A percentile compares a stretch with the other conserved stretches of the same genome.
phyloP scores from a whole-genome alignment of 1,140 invertebrate genomes.

The Drosophila dunni region DNA sequence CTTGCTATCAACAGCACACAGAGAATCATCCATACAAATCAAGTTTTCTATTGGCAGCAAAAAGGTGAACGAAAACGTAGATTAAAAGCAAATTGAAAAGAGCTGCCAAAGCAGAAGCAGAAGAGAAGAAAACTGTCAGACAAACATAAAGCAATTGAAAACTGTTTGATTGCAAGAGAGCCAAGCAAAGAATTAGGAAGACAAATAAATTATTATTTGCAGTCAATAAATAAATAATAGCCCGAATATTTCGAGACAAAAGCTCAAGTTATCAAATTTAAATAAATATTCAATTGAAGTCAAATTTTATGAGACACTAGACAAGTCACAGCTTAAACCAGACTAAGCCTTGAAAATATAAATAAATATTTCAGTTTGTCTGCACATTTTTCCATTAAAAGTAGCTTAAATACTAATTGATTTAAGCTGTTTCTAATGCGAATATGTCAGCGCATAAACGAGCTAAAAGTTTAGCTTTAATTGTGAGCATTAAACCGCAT shows the following conservation, averaged over 20 bases:
- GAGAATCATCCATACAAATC: no score
- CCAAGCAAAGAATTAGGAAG: no score
- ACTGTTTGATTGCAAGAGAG: no score
- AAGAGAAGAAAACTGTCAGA: no score
- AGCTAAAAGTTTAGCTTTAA: constrained; percentile 9
- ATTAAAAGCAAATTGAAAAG: no score
- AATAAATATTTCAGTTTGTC: neutral
- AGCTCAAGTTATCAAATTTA: neutral
- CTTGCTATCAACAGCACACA: neutral
- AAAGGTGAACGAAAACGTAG: no score
- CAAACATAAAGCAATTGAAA: no score
- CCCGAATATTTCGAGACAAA: neutral
- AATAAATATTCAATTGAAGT: no score
- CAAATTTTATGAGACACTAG: neutral
- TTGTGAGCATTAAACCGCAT: constrained; percentile 18
- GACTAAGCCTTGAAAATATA: neutral
- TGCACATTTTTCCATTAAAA: neutral
- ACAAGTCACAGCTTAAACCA: neutral
- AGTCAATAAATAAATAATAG: neutral
- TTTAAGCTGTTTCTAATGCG: neutral
- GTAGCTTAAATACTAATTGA: neutral
- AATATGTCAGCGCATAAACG: constrained; percentile 26
- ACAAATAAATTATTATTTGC: no score
- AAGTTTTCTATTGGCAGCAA: no score
- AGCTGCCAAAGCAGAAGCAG: no score